Evolutionary conservation across 1,140 invertebrate genomes (phyloP).

Genomic region (Bacillus rossius): DNA sequence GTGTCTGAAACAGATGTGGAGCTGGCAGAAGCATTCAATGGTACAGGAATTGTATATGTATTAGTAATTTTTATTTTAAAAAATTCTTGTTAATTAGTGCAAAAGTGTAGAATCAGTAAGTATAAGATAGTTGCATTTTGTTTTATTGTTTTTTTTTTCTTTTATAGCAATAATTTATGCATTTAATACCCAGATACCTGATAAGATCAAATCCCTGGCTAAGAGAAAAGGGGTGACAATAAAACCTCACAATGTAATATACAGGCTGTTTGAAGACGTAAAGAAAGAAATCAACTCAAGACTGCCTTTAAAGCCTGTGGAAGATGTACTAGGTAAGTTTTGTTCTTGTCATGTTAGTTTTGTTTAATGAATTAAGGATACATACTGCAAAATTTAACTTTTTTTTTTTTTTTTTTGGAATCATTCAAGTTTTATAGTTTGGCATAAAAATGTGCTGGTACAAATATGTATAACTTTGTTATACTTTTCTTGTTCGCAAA

Average conservation of each 20-base stretch:
- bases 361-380: no score
- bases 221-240: slow-evolving; percentile 53
- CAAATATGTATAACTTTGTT: no score
- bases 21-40: slow-evolving; percentile 76
- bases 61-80: neutral
- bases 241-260: slow-evolving; percentile 79
- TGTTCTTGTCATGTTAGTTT: no score
- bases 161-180: slow-evolving; percentile 72
- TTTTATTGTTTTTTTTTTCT: slow-evolving; percentile 26
- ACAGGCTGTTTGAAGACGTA: slow-evolving; percentile 84
- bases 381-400: no score
- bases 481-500: no score
- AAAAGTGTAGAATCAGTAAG: no score
- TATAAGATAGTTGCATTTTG: no score
- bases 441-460: no score
- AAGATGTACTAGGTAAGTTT: slow-evolving; percentile 65
- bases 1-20: slow-evolving; percentile 80
- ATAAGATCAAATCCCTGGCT: slow-evolving; percentile 45
- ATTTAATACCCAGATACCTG: slow-evolving; percentile 68
- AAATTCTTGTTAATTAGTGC: no score
- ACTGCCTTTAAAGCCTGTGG: slow-evolving; percentile 63
- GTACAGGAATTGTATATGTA: slow-evolving; percentile 37
- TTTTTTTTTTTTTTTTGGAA: no score
- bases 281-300: slow-evolving; percentile 70
- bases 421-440: no score